A percentile compares a stretch with the other conserved stretches of the same genome.
These are phyloP conservation scores for Saccopteryx bilineata DNA, from an alignment of 2,113 vertebrate genomes.

Conservation along the genomic window DNA sequence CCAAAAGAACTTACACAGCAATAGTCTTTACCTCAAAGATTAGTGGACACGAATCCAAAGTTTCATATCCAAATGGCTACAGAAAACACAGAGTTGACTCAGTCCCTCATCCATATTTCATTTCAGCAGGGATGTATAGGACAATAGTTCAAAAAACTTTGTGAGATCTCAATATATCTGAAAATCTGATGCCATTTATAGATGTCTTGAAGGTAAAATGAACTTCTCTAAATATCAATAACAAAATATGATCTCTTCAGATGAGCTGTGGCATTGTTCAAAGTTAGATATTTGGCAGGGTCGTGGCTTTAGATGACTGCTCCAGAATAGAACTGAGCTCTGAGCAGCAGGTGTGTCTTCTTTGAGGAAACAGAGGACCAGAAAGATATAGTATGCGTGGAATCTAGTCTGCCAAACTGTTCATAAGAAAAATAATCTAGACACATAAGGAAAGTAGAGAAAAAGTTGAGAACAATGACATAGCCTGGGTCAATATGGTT, in stretches of 20 bases:
- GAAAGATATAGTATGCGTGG: background rate
- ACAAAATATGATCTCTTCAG: background rate
- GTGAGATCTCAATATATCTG: background rate
- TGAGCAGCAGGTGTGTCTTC: background rate
- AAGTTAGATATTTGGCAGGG: background rate
- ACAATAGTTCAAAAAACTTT: background rate
- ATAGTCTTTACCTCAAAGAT: background rate
- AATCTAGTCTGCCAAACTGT: fast-evolving
- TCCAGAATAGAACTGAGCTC: background rate
- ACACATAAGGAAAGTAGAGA: background rate
- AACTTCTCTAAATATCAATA: background rate
- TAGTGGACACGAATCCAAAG: background rate
- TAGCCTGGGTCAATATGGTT: background rate
- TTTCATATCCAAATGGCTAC: background rate
- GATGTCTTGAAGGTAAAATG: background rate
- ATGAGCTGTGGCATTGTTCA: background rate
- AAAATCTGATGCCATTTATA: background rate
- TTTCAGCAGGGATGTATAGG: background rate
- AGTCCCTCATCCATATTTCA: background rate
- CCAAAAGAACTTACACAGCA: background rate
- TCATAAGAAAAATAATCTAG: background rate
- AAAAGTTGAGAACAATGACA: background rate
- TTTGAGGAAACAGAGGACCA: background rate
- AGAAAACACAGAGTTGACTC: background rate
- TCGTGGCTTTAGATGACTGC: background rate